Percentiles rank a stretch among this genome's conserved stretches.
These are phyloP conservation scores for Saimiri boliviensis DNA, from an alignment of 2,113 vertebrate species.

Conservation along the genomic window DNA sequence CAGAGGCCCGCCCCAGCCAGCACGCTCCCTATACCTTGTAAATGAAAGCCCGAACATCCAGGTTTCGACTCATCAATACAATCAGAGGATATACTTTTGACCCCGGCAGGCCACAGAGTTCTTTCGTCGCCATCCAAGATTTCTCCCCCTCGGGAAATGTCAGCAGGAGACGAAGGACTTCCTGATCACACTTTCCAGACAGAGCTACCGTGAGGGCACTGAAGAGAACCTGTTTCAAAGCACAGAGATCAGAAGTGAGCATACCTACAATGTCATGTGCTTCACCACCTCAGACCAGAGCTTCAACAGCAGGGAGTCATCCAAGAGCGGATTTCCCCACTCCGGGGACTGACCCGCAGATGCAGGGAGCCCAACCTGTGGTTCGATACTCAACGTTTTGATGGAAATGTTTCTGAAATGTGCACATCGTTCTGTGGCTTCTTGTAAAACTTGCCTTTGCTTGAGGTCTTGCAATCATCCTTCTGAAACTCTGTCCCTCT, in stretches of 20 bases:
- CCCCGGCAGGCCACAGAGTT: conserved; percentile 79
- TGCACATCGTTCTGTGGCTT: not conserved
- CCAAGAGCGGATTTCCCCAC: accelerated
- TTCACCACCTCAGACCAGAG: accelerated
- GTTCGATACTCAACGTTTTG: not conserved
- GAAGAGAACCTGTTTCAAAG: conserved; percentile 63
- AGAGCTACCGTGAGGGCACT: conserved; percentile 61
- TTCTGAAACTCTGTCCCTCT: accelerated
- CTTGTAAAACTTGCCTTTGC: no score
- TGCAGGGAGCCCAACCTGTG: accelerated
- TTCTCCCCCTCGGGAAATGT: conserved; percentile 58
- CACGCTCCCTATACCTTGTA: conserved; percentile 77
- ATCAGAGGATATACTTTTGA: conserved; percentile 62
- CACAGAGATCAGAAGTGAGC: accelerated
- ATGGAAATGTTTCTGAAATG: not conserved
- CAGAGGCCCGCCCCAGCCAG: accelerated
- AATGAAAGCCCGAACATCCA: conserved; percentile 75
- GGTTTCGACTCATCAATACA: conserved; percentile 65
- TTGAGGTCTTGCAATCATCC: accelerated
- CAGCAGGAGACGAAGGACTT: conserved; percentile 74
- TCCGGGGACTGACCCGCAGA: not conserved
- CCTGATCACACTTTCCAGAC: conserved; percentile 76
- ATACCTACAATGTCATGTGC: accelerated
- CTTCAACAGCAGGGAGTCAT: accelerated
- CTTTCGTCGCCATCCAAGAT: conserved; percentile 34